Evolutionary conservation across 2,888 invertebrate genomes (phyloP).

Genomic region (Deilephila elpenor): DNA sequence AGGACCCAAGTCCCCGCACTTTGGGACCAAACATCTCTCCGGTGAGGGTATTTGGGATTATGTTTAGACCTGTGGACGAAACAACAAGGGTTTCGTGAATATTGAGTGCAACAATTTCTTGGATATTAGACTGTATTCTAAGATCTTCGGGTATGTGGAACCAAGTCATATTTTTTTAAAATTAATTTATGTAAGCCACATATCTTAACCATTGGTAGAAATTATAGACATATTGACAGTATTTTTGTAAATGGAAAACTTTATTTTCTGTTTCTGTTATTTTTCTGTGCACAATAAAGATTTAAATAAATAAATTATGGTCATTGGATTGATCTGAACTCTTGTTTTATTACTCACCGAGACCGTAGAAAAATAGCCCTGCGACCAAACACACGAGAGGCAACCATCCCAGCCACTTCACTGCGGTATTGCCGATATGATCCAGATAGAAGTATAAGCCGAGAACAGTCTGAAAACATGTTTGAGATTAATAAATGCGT

Average conservation of each 20-base stretch:
- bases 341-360: slow-evolving; percentile 16
- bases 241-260: no score
- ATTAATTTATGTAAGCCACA: no score
- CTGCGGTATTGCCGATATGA: not conserved
- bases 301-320: no score
- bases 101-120: no score
- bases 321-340: not conserved
- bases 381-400: slow-evolving; percentile 29
- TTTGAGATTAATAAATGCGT: no score
- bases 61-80: slow-evolving; percentile 51
- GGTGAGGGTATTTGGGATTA: slow-evolving; percentile 56
- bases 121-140: no score
- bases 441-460: slow-evolving; percentile 34
- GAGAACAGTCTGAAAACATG: slow-evolving; percentile 15
- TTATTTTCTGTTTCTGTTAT: no score
- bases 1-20: slow-evolving; percentile 53
- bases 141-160: no score
- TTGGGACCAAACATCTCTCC: slow-evolving; percentile 60
- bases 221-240: no score
- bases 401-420: slow-evolving; percentile 34
- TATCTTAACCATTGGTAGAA: no score
- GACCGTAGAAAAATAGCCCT: slow-evolving; percentile 27
- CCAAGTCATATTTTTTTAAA: no score
- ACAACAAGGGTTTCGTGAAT: not conserved
- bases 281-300: no score